phyloP scores from a whole-genome alignment of 1,140 invertebrate species.

The Maniola jurtina region DNA sequence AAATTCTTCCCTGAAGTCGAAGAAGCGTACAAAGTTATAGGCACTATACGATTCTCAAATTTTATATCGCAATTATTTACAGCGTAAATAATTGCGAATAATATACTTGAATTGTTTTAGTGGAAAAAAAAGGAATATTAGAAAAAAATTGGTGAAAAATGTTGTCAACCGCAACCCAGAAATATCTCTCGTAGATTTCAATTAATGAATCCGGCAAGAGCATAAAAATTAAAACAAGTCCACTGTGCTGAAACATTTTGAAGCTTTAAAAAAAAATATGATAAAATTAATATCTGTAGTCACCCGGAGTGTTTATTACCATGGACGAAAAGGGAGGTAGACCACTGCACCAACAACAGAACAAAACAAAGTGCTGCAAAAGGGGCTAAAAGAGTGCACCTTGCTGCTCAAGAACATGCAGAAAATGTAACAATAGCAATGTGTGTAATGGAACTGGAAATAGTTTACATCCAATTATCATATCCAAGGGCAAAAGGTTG shows the following conservation, averaged over 20 bases:
- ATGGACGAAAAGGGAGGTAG: too few species aligned
- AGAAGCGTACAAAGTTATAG: too few species aligned
- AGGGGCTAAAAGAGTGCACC: conserved; percentile 57
- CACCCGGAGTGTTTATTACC: background rate
- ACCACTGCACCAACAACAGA: conserved; percentile 3
- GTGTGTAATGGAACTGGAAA: conserved; percentile 44
- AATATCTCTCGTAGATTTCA: conserved; percentile 50
- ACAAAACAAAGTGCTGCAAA: conserved; percentile 38
- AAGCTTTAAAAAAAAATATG: too few species aligned
- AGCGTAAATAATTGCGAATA: conserved; percentile 26
- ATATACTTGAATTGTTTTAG: conserved; percentile 34
- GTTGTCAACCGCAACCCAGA: conserved; percentile 32
- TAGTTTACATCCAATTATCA: conserved; percentile 50
- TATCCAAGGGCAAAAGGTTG: conserved; percentile 56
- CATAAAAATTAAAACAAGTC: conserved; percentile 1
- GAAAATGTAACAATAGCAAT: conserved; percentile 66
- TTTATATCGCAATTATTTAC: too few species aligned
- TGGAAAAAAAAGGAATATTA: conserved; percentile 10
- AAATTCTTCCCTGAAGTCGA: too few species aligned
- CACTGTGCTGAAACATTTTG: background rate
- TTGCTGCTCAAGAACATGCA: conserved; percentile 55
- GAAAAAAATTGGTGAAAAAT: conserved; percentile 28
- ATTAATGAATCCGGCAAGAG: conserved; percentile 51
- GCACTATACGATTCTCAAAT: too few species aligned
- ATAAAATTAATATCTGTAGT: background rate